Evolutionary conservation across 2,888 invertebrate species (phyloP), one percentile per base, ranked within the genome.

Genomic region (Chloromyia formosa): DNA sequence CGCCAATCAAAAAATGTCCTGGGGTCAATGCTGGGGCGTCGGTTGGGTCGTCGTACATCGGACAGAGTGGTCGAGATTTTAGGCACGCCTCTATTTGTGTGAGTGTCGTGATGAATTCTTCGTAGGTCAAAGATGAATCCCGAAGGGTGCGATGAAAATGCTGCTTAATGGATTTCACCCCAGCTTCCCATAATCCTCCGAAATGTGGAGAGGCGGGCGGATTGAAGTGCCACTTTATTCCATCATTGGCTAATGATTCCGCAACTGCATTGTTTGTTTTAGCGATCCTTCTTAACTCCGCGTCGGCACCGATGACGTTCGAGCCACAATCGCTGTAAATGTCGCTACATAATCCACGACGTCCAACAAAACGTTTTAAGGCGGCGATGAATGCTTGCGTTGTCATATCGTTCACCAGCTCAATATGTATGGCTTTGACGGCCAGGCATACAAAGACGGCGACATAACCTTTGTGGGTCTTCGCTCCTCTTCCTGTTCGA

Each of bases 141-240:
- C 80, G 80, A 12, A 81, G 72, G 4, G 79, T 74, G 45, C 80
- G 62, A 23, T 77, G 76, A 3, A 83, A 68, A 68, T 81, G 81
- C 80, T 0, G 78, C 80, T 5, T 45, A 45, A 45, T 45, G 1
- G 45, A 45, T 45, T 45, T 45, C 14, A 45, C 45, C 14, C 45
- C 45, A 12, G 80, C 78, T 74, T 83, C 82, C 80, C 80, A 82
- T 1, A 82, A 56, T 2, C 82, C 82, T 5, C 82, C 45, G 14
- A 45, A 45, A 45, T 45, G 45, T 0, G 45, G 45, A 45, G 45
- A 45, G 14, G 45, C 45, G 14, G 45, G 45, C 9, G 45, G 45
- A 14, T 45, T 45, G 45, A 45, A 45, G 45, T 4, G 56, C 56
- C 56, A 56, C 1, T 14, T 3, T n/a, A 56, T 16, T 10, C 56